Conservation (phyloP, 2,113 vertebrate species). For the Amblyornis subalaris region DNA sequence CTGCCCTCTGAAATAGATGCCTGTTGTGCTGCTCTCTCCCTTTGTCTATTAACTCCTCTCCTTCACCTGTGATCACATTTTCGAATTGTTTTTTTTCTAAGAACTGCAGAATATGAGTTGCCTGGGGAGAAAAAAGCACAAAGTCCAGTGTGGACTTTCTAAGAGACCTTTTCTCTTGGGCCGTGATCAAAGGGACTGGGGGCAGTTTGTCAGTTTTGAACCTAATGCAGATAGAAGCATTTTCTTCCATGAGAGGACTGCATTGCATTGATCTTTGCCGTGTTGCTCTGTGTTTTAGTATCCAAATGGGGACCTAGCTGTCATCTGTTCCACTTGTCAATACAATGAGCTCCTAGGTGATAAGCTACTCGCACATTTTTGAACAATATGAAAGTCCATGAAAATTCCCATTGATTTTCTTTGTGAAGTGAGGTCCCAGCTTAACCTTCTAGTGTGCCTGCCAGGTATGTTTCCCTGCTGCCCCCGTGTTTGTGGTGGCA, state of each 20-base stretch:
- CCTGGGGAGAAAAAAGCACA: neutral
- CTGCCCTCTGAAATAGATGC: neutral
- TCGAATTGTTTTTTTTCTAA: neutral
- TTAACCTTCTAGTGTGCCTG: neutral
- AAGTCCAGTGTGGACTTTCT: neutral
- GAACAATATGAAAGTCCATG: neutral
- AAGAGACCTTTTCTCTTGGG: neutral
- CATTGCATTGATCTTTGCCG: neutral
- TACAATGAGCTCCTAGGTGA: neutral
- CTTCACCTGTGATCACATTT: neutral
- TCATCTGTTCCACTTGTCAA: neutral
- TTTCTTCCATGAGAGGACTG: neutral
- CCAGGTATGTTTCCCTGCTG: neutral
- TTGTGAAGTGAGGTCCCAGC: neutral
- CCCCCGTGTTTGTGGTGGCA: neutral
- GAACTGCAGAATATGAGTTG: neutral
- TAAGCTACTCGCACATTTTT: neutral
- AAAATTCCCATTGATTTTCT: neutral
- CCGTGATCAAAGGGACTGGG: neutral
- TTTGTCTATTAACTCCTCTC: neutral
- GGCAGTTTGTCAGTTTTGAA: neutral
- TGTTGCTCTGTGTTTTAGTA: neutral
- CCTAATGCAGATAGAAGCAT: neutral
- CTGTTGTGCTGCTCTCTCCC: neutral
- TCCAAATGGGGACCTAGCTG: neutral